These are phyloP conservation scores for Myioborus miniatus DNA, from an alignment of 2,797 vertebrate genomes.

Conservation along the genomic window DNA sequence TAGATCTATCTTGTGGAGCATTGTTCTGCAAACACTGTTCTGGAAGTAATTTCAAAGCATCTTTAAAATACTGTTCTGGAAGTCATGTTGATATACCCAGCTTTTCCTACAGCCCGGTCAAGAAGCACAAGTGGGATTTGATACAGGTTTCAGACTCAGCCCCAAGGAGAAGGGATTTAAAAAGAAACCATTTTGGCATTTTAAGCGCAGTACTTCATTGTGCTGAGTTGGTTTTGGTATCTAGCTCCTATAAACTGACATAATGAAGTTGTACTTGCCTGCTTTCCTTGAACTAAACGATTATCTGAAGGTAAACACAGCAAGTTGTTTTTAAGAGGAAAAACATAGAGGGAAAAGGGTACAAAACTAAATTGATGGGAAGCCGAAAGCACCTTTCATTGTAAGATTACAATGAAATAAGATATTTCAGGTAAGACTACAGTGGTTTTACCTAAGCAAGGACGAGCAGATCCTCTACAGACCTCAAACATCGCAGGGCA, in stretches of 20 bases:
- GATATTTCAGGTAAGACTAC: neutral
- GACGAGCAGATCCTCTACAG: neutral
- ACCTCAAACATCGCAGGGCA: neutral
- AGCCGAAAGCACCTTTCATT: neutral
- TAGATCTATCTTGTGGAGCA: neutral
- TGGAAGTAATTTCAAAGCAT: neutral
- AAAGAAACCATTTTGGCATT: neutral
- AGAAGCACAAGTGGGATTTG: neutral
- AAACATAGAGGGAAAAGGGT: rapidly evolving
- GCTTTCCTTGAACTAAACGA: neutral
- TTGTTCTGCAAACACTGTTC: neutral
- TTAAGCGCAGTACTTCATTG: neutral
- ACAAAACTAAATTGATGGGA: neutral
- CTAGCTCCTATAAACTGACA: neutral
- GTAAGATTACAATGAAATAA: neutral
- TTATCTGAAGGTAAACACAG: neutral
- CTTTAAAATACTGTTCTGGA: neutral
- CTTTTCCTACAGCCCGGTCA: neutral
- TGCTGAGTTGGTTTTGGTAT: neutral
- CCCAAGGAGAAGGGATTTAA: neutral
- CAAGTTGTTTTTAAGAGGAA: neutral
- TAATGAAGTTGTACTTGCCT: neutral
- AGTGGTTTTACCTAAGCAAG: neutral
- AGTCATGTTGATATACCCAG: neutral
- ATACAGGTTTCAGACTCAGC: neutral